These are phyloP conservation scores for Dynastes tityus DNA, from an alignment of 2,888 invertebrate genomes.

Conservation along the genomic window DNA sequence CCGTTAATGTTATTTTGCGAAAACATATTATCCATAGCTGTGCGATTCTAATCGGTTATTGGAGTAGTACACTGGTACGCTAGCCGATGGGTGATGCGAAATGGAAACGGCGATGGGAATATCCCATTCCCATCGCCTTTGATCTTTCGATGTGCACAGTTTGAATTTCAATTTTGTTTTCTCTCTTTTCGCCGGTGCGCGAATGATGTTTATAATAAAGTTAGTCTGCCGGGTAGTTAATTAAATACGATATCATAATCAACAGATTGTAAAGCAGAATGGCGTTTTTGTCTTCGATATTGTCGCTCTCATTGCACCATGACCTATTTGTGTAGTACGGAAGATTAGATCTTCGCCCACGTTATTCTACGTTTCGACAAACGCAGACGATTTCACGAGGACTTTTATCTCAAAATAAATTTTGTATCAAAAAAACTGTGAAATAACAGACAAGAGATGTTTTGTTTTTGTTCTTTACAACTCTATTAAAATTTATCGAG, in stretches of 20 bases:
- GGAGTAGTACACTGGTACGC: background rate
- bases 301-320: background rate
- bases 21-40: background rate
- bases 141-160: slow-evolving; percentile 23
- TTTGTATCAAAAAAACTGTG: too few relatives aligned
- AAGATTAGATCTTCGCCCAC: background rate
- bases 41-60: background rate
- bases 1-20: background rate
- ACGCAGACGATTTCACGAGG: too few relatives aligned
- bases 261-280: slow-evolving; percentile 27
- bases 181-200: slow-evolving; percentile 24
- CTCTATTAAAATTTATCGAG: too few relatives aligned
- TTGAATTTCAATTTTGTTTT: slow-evolving; percentile 34
- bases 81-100: background rate
- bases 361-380: too few relatives aligned
- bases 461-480: too few relatives aligned
- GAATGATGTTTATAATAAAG: slow-evolving; percentile 33
- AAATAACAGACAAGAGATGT: too few relatives aligned
- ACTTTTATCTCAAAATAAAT: too few relatives aligned
- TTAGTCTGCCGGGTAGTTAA: slow-evolving; percentile 26
- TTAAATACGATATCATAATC: slow-evolving; percentile 37
- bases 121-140: slow-evolving; percentile 4
- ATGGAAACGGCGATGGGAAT: background rate
- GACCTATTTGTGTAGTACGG: background rate
- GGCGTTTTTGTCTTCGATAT: slow-evolving; percentile 10